Conservation (phyloP, 2,888 invertebrate genomes). For the Steinernema hermaphroditum region DNA sequence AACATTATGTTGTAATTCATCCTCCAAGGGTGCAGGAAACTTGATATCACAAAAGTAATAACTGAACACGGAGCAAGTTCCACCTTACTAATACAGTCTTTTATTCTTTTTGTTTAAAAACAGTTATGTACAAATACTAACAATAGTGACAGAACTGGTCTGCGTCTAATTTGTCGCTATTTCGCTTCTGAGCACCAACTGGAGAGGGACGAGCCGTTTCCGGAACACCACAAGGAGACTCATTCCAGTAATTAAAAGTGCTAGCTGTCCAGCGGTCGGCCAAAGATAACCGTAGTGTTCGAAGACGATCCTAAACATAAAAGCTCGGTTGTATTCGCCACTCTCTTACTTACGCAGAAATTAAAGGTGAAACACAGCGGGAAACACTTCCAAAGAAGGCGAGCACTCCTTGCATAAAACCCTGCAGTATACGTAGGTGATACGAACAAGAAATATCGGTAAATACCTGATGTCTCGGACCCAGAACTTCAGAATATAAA, state of each 20-base stretch:
- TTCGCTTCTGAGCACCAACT: conserved; percentile 40
- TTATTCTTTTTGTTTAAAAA: too few species aligned
- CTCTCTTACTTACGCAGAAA: conserved; percentile 14
- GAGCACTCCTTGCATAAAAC: conserved; percentile 33
- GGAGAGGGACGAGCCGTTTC: conserved; percentile 27
- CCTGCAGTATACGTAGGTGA: conserved; percentile 22
- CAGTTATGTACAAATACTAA: conserved; percentile 15
- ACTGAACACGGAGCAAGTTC: too few species aligned
- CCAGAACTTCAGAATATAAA: conserved; percentile 18
- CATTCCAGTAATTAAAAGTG: neutral
- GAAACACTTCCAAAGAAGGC: conserved; percentile 7
- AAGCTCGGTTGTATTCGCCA: neutral
- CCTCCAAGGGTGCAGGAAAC: too few species aligned
- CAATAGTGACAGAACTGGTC: conserved; percentile 45
- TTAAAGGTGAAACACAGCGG: neutral
- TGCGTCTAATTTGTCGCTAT: conserved; percentile 43
- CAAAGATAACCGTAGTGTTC: conserved; percentile 13
- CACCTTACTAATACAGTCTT: too few species aligned
- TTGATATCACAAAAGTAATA: too few species aligned
- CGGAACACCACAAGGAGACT: neutral
- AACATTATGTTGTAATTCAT: too few species aligned
- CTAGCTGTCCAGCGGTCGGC: neutral
- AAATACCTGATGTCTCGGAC: conserved; percentile 21
- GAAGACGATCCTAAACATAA: conserved; percentile 14
- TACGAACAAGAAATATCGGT: neutral